Evolutionary conservation across 1,140 invertebrate species (phyloP), one percentile per base, ranked within the genome.

Genomic region (Drosophila bipectinata): DNA sequence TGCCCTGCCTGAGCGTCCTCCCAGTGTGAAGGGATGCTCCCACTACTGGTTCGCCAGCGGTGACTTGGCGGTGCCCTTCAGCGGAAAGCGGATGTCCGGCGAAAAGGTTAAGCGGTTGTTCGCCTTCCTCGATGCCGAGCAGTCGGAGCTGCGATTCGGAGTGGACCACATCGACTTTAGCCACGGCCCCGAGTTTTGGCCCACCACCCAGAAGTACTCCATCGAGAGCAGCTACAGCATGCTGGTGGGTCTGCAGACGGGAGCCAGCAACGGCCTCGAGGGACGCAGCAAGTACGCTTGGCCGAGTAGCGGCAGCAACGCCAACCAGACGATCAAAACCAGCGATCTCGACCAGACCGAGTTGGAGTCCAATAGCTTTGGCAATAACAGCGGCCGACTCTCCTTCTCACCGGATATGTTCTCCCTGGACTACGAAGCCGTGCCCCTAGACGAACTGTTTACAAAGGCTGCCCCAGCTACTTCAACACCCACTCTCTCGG

Each of bases 221-320:
- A 89, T 91, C 14, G 90, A 91, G 51, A 91, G 90, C 41, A 88
- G 60, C 62, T 91, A 91, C 75, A 89, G 90, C 77, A 90, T 91
- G 77, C 54, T 91, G 48, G 85, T 91, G 15, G 90, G 90, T 6
- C 53, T 91, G 30, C 90, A 91, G 67, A 72, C 87, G 1, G 87
- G 90, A 9, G 59, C 49, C n/a, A 89, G 76, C 49, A 91, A 88
- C 32, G 90, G 85, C 0, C 32, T 91, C 47, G 90, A 91, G 51
- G 90, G 90, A 9, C 90, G 90, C 73, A 85, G 74, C 64, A 91
- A 90, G 39, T 73, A 76, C 47, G 81, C 90, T 44, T 91, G 90
- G 90, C 90, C 90, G 4, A 84, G 74, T 14, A 72, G 52, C 1
- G 72, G 71, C 1, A 56, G 37, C 60, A 61, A 58, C 12, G 45